Evolutionary conservation across 1,140 invertebrate genomes (phyloP).

Genomic region (Diabrotica virgifera): DNA sequence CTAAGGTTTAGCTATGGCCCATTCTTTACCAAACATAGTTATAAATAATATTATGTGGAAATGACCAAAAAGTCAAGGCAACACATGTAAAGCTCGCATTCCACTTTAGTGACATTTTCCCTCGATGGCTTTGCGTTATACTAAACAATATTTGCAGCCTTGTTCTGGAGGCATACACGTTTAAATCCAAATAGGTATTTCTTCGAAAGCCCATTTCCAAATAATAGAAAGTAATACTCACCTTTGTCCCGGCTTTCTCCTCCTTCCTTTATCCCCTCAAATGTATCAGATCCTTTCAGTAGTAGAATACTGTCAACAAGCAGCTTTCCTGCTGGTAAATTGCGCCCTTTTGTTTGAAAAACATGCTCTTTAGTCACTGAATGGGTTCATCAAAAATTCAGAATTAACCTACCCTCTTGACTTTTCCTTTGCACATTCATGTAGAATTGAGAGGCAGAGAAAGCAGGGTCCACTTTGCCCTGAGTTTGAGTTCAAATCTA

Average conservation of each 20-base stretch:
- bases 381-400: conserved; percentile 12
- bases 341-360: conserved; percentile 10
- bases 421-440: conserved; percentile 12
- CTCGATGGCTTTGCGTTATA: no score
- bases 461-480: no score
- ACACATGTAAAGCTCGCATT: no score
- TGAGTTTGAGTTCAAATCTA: no score
- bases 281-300: conserved; percentile 13
- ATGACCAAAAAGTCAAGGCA: no score
- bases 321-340: conserved; percentile 11
- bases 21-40: no score
- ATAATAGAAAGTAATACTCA: conserved; percentile 1
- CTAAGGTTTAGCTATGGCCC: no score
- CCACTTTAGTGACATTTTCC: no score
- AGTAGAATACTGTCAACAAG: conserved; percentile 9
- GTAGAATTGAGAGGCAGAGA: neutral
- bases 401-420: conserved; percentile 12
- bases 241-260: neutral
- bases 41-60: no score
- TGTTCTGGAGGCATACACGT: no score
- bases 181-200: neutral
- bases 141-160: no score
- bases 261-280: neutral
- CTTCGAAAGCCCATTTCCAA: conserved; percentile 2
- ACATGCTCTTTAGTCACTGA: conserved; percentile 12